Evolutionary conservation across 2,797 vertebrate genomes (phyloP).

Genomic region (Phrynocephalus forsythii): DNA sequence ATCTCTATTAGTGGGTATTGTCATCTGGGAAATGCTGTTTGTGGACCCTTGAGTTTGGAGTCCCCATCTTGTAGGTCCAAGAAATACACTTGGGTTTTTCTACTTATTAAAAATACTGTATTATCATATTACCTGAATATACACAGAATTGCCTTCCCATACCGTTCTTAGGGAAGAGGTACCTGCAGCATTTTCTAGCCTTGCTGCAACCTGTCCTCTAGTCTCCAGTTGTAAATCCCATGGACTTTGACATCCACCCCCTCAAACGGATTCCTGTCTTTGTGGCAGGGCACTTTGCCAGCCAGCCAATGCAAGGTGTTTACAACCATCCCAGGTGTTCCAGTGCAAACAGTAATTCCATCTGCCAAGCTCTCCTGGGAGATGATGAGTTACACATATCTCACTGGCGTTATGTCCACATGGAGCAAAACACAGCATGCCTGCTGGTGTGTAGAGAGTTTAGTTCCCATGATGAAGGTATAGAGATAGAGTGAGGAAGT

Average conservation of each 20-base stretch:
- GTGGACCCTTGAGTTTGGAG: too few species aligned
- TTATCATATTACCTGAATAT: background rate
- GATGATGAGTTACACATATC: background rate
- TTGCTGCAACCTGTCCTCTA: background rate
- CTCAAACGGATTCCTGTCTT: conserved; percentile 30
- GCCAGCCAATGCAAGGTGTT: background rate
- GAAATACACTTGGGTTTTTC: background rate
- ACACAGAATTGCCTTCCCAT: background rate
- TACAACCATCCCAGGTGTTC: conserved; percentile 27
- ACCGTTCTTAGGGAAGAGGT: background rate
- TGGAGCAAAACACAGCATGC: fast-evolving
- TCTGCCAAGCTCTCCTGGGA: conserved; percentile 22
- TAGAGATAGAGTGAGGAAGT: background rate
- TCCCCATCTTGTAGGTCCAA: background rate
- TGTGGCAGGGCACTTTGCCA: conserved; percentile 20
- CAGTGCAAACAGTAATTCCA: background rate
- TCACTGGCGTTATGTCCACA: fast-evolving
- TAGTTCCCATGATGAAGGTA: background rate
- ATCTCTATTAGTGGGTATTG: too few species aligned
- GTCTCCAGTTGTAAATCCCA: conserved; percentile 17
- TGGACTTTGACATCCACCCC: fast-evolving
- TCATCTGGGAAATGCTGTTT: too few species aligned
- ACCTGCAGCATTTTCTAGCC: background rate
- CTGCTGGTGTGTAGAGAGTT: background rate
- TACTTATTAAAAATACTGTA: background rate